These are phyloP conservation scores for Dolichomitus sp. DNA, from an alignment of 2,888 invertebrate species.

Conservation along the genomic window DNA sequence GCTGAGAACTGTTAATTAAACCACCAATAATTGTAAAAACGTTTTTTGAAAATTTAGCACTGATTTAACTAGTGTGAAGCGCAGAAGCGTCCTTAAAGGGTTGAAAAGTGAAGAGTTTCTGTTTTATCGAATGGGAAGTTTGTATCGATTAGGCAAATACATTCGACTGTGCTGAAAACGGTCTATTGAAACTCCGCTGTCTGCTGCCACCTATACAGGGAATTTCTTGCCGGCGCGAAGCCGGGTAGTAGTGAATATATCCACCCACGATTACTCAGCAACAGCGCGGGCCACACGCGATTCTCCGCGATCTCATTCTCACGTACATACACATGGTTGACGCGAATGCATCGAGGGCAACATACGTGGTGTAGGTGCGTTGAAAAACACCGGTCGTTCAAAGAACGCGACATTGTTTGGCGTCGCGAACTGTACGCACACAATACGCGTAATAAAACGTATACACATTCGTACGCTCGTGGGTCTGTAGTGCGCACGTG, in stretches of 20 bases:
- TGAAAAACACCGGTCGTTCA: not conserved
- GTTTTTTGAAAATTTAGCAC: no score
- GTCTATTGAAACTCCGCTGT: not conserved
- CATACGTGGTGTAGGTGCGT: conserved; percentile 5
- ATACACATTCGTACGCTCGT: not conserved
- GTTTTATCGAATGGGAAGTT: not conserved
- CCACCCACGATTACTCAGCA: conserved; percentile 17
- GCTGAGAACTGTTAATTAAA: not conserved
- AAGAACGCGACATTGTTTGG: not conserved
- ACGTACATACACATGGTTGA: not conserved
- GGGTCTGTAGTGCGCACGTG: conserved; percentile 14
- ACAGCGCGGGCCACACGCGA: not conserved
- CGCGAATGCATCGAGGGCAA: conserved; percentile 15
- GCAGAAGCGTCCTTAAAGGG: no score
- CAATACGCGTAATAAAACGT: not conserved
- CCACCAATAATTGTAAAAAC: no score
- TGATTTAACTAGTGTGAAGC: no score
- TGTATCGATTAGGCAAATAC: not conserved
- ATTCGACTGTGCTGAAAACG: conserved; percentile 51
- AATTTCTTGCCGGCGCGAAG: conserved; percentile 28
- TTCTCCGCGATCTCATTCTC: conserved; percentile 12
- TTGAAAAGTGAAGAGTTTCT: not conserved
- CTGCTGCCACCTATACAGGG: conserved; percentile 73
- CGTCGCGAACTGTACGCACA: not conserved
- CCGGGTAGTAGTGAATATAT: conserved; percentile 13